phyloP scores from a whole-genome alignment of 1,140 invertebrate species.

The Conopomorpha cramerella region DNA sequence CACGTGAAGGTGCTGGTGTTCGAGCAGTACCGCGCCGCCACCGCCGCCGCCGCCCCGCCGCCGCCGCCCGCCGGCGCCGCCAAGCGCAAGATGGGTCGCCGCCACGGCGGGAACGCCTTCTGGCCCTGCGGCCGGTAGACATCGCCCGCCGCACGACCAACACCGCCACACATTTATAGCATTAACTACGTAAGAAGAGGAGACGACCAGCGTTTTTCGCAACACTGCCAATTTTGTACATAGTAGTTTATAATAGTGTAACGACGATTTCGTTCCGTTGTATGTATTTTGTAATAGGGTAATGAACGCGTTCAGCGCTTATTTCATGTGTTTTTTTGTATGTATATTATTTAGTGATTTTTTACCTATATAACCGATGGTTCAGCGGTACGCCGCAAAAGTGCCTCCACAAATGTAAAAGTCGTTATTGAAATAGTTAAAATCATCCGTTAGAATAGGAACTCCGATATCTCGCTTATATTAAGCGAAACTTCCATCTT shows the following conservation, averaged over 20 bases:
- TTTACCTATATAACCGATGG: too few relatives aligned
- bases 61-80: conserved; percentile 27
- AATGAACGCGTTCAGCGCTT: conserved; percentile 13
- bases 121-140: conserved; percentile 38
- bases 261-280: conserved; percentile 10
- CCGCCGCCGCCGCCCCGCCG: conserved; percentile 15
- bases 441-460: too few relatives aligned
- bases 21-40: conserved; percentile 37
- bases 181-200: too few relatives aligned
- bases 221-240: conserved; percentile 48
- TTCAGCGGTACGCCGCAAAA: too few relatives aligned
- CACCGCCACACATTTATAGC: too few relatives aligned
- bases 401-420: too few relatives aligned
- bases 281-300: too few relatives aligned
- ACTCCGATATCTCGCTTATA: too few relatives aligned
- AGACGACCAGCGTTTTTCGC: conserved; percentile 38
- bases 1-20: conserved; percentile 35
- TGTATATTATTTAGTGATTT: too few relatives aligned
- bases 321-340: conserved; percentile 16
- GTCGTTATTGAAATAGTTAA: too few relatives aligned
- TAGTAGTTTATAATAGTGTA: conserved; percentile 22
- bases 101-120: conserved; percentile 39
- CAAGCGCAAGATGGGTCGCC: conserved; percentile 40
- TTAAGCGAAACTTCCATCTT: too few relatives aligned
- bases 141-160: neutral